Base-by-base conservation (phyloP, 2,888 invertebrate genomes). In the Thereva nobilitata region DNA sequence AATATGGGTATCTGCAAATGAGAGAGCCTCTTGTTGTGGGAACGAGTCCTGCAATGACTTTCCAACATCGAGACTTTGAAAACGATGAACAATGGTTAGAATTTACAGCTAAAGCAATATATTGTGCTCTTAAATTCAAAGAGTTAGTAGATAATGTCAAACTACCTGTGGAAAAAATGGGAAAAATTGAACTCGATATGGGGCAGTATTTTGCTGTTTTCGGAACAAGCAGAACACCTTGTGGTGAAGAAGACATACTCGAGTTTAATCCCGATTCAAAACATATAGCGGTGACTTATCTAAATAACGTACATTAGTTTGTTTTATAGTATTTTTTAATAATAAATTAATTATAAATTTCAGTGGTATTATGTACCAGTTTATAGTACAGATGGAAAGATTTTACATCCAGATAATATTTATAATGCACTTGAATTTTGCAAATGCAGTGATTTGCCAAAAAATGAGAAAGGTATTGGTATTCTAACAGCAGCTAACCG, bases 171-270 rank as follows among this genome's bases (percentile, higher is more conserved):
- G 91, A 94, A 76, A 89, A 86, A 82, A 88, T 91, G 85, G 91
- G 93, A 0, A 89, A 90, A 74, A 85, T 84, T 70, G 89, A 90
- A 4, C 80, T 97, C 71, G 97, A 97, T 78, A 97, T 97, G 93
- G 86, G 87, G 52, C 97, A 97, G 77, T 97, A 96, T 79, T 88
- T 88, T 71, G 89, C 90, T 80, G 88, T 97, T 69, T 90, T 92
- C 78, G 94, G 94, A 10, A 94, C 94, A 0, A 92, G 92, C 79
- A 86, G 95, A 61, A 86, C 91, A 73, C 95, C 95, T 0, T 84
- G 85, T 35, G 77, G 82, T 9, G 84, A 84, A 67, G 78, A 84
- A 57, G 95, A 95, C 77, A 78, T 79, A 49, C 78, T 92, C 57
- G 84, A 86, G 49, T 91, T 84, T 73, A 23, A 90, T 74, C 83